Base-by-base conservation (phyloP, 2,888 invertebrate species). In the Lordiphosa fenestrarum region DNA sequence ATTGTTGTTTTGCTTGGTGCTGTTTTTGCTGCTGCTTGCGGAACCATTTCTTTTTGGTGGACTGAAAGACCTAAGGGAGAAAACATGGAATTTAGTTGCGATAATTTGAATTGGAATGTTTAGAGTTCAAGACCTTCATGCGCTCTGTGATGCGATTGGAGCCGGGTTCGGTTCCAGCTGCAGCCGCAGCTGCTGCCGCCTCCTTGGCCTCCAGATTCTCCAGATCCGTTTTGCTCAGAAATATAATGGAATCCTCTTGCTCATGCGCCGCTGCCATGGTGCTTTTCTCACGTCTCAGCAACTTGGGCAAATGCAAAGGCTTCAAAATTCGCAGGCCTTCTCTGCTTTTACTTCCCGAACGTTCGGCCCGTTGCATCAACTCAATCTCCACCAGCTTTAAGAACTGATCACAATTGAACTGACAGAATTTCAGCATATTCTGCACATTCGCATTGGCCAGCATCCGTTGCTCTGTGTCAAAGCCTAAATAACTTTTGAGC, bases 1-100 rank as follows among this genome's bases (percentile, higher is more conserved):
- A 10, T 9, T 10, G 44, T 5, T 49, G 51, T 12, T 69, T 53
- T 7, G 68, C 44, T 3, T 50, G 52, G 3, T 63, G 57, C 4
- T 68, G 71, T 3, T 88, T 88, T 2, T 88, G 88, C 9, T 88
- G 86, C 35, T 80, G 86, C 15, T 84, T 87, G 71, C 92, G 92
- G 73, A 93, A 93, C 93, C 93, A 94, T 84, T 93, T 93, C 72
- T 92, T 92, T 84, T 93, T 93, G 2, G 91, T 91, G 37, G 91
- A 90, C 65, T 89, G 90, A 60, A 89, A 89, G 9, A 90, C 89
- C 63, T 89, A 10, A 30, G 30, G 30, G 4, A 7, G 30, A 30
- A 30, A 0, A 30, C 30, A 30, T 10, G 3, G 9, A 30, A 30
- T 9, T 30, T 30, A 30, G 30, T 10, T 30, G 9, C 9, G 10